Percentiles rank a stretch among this genome's conserved stretches.
Evolutionary conservation across 2,888 invertebrate species (phyloP).

Genomic region (Volucella bombylans): DNA sequence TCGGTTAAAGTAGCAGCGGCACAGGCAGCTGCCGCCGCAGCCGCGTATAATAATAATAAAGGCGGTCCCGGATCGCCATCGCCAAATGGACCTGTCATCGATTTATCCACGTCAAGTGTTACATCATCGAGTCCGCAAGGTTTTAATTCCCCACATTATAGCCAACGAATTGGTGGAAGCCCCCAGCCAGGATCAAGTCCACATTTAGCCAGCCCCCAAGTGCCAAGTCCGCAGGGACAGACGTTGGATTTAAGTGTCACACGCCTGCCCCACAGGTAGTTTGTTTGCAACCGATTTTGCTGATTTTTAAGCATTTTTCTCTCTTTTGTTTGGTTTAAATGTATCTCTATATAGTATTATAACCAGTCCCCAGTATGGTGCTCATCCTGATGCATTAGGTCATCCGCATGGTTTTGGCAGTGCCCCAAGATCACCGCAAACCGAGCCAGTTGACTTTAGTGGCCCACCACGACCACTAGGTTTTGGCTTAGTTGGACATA

Average conservation of each 20-base stretch:
- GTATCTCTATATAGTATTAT: conserved; percentile 77
- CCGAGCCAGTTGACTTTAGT: conserved; percentile 89
- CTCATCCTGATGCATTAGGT: conserved; percentile 82
- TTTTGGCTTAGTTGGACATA: conserved; percentile 84
- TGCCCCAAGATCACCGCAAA: conserved; percentile 85
- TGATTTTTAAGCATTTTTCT: conserved; percentile 71
- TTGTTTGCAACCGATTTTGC: conserved; percentile 65
- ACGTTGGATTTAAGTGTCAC: conserved; percentile 94
- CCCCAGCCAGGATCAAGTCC: conserved; percentile 94
- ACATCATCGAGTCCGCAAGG: conserved; percentile 92
- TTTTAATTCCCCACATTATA: conserved; percentile 83
- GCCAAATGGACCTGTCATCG: conserved; percentile 87
- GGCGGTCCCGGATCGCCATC: conserved; percentile 85
- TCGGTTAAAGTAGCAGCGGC: conserved; percentile 89
- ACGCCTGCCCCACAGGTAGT: conserved; percentile 92
- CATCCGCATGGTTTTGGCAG: conserved; percentile 84
- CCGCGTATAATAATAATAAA: conserved; percentile 78
- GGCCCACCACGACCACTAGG: conserved; percentile 86
- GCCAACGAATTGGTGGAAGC: conserved; percentile 83
- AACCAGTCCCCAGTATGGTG: conserved; percentile 85
- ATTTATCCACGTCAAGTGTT: conserved; percentile 93
- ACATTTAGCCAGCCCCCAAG: conserved; percentile 92
- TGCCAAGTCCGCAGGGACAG: conserved; percentile 95
- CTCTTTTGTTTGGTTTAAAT: conserved; percentile 7
- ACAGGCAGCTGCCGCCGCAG: conserved; percentile 81